Evolutionary conservation across 2,797 vertebrate species (phyloP).

Genomic region (Leptodactylus fallax): DNA sequence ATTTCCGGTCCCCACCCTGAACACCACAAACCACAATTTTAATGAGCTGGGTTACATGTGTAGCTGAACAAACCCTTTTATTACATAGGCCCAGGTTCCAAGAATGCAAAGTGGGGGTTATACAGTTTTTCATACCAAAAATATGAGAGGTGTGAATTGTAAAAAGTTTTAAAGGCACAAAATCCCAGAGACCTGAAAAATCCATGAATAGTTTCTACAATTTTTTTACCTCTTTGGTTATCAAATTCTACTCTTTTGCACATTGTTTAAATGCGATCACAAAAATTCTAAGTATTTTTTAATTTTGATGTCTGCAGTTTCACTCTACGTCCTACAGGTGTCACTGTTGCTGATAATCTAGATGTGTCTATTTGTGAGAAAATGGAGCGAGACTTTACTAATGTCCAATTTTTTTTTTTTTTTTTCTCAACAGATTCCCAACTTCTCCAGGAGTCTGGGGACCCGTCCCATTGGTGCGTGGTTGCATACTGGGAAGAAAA

Average conservation of each 20-base stretch:
- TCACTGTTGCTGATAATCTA: neutral
- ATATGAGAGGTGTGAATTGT: neutral
- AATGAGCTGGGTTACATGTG: conserved; percentile 61
- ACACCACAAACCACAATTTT: conserved; percentile 69
- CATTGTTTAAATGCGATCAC: neutral
- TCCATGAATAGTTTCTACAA: too few relatives aligned
- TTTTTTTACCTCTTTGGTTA: too few relatives aligned
- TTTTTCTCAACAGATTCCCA: conserved; percentile 83
- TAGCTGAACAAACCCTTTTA: neutral
- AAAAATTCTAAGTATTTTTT: neutral
- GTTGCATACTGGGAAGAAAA: conserved; percentile 99
- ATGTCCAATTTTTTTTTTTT: neutral
- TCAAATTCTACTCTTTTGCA: too few relatives aligned
- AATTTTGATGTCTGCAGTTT: neutral
- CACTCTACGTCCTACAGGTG: neutral
- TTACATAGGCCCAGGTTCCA: neutral
- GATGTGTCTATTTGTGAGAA: too few relatives aligned
- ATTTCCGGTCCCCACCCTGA: conserved; percentile 67
- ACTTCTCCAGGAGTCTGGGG: conserved; percentile 91
- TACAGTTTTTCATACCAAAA: neutral
- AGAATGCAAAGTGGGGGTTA: neutral
- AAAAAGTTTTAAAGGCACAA: neutral
- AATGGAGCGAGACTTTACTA: too few relatives aligned
- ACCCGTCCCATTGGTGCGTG: conserved; percentile 95
- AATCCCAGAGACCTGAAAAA: too few relatives aligned